Base-by-base conservation (phyloP, 2,113 vertebrate genomes). In the Strix uralensis region DNA sequence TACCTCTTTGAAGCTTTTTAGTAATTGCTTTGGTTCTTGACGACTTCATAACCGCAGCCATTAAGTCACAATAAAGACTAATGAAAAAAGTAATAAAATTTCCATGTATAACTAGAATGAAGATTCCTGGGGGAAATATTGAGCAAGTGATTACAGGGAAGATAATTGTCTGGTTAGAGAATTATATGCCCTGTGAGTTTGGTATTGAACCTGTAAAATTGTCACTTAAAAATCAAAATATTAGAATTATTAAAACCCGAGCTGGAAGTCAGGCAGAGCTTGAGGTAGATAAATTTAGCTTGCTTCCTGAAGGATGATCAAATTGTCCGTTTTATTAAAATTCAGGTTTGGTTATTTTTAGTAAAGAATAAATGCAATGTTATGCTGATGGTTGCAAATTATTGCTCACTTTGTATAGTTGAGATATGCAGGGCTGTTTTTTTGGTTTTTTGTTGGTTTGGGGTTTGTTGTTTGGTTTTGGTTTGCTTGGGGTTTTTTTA, bases 141-240 rank as follows among this genome's bases (percentile, higher is more conserved):
- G 88, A 97, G 92, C 92, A 44, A 97, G 95, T 98, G 97, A 97
- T 97, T 97, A 98, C 90, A 96, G 88, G 69, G 62, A 96, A 97
- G 92, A 95, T 97, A 96, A 95, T 97, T 97, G 90, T 97, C 97
- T 97, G 97, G 94, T 97, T 97, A 96, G 96, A 97, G 95, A 97
- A 97, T 97, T 98, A 84, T 94, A 75, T 97, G 49, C 69, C 92
- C 93, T 94, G 49, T 84, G 95, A 95, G 62, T 97, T 96, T 97
- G 97, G 94, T 94, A 88, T 84, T 74, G 49, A 96, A 79, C 82
- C 82, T 96, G 78, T 85, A 93, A 97, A 96, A 82, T 85, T 95
- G 59, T 97, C 85, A 66, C 83, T 96, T 97, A 77, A 80, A 92
- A 88, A 94, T 92, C 77, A 77, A 90, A 97, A 95, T 88, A 96